A percentile compares a stretch with the other conserved stretches of the same genome.
phyloP scores from a whole-genome alignment of 2,888 invertebrate species.

The Parochlus steinenii region DNA sequence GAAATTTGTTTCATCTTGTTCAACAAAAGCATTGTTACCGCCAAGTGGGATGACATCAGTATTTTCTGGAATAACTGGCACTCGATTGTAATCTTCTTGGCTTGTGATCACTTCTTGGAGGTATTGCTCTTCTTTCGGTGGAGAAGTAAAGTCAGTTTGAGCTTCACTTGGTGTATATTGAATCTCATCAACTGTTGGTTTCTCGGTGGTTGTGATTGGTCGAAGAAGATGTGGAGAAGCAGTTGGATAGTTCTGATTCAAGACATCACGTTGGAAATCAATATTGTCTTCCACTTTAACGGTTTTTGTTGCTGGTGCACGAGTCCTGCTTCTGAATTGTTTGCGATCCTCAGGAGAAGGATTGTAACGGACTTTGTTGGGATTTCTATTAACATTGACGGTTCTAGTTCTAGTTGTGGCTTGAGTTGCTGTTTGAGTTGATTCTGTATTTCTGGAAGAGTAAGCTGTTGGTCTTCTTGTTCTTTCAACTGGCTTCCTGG shows the following conservation, averaged over 20 bases:
- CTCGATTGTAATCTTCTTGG: conserved; percentile 15
- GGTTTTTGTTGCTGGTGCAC: conserved; percentile 16
- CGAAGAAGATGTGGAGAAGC: conserved; percentile 28
- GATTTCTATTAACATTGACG: conserved; percentile 15
- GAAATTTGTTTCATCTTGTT: background rate
- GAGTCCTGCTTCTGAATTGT: conserved; percentile 20
- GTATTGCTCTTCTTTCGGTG: conserved; percentile 2
- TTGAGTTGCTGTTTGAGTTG: too few species aligned
- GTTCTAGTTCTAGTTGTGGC: too few species aligned
- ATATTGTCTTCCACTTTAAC: conserved; percentile 27
- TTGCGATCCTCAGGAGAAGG: conserved; percentile 28
- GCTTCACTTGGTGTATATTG: conserved; percentile 6
- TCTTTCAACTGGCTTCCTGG: conserved; percentile 24
- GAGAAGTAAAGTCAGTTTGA: too few species aligned
- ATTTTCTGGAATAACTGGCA: conserved; percentile 6
- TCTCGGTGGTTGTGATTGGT: conserved; percentile 18
- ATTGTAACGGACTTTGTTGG: conserved; percentile 28
- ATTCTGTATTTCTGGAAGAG: conserved; percentile 18
- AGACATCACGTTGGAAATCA: conserved; percentile 43
- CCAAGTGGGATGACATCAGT: conserved; percentile 11
- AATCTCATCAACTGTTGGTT: conserved; percentile 12
- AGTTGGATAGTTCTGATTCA: conserved; percentile 46
- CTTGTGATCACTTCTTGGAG: conserved; percentile 22
- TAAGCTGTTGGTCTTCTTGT: conserved; percentile 27
- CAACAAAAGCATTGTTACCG: too few species aligned